A percentile compares a stretch with the other conserved stretches of the same genome.
Evolutionary conservation across 2,113 vertebrate species (phyloP).

Genomic region (Macheiramphus alcinus): DNA sequence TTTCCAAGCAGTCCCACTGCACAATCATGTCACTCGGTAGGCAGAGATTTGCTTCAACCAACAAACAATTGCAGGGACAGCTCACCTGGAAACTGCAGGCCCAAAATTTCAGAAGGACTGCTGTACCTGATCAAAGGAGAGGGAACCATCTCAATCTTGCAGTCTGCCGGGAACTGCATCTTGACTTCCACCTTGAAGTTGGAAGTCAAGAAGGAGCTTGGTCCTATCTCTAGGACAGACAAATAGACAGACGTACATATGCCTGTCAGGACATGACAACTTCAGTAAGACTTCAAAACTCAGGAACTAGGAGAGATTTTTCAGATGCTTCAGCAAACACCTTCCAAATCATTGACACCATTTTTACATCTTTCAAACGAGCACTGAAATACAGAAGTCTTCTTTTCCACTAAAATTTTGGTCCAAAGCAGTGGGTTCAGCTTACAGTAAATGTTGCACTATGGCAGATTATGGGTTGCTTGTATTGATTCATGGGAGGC

Average conservation of each 20-base stretch:
- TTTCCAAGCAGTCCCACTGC: neutral
- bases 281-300: neutral
- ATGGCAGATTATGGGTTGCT: neutral
- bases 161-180: neutral
- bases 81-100: neutral
- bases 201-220: neutral
- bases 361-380: neutral
- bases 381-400: neutral
- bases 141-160: rapidly evolving
- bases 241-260: rapidly evolving
- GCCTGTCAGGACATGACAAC: neutral
- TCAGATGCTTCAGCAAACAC: neutral
- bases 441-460: neutral
- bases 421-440: neutral
- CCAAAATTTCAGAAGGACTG: neutral
- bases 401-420: neutral
- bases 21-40: neutral
- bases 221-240: neutral
- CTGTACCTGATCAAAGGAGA: neutral
- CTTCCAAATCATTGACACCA: neutral
- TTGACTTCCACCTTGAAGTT: neutral
- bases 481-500: neutral
- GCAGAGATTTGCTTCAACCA: neutral
- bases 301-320: neutral
- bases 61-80: neutral